Evolutionary conservation across 2,888 invertebrate species (phyloP).

Genomic region (Timema podura): DNA sequence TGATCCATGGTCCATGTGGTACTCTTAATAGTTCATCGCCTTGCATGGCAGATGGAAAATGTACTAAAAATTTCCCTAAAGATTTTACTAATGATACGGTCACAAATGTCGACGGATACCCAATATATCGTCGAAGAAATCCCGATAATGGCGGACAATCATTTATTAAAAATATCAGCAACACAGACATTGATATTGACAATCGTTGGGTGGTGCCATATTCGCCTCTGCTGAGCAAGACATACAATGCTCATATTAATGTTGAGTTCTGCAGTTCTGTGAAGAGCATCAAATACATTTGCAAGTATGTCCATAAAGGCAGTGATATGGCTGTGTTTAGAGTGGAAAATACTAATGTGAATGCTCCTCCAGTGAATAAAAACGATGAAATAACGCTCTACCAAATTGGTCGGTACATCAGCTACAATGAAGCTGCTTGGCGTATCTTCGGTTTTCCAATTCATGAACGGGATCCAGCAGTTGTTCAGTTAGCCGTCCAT

Average conservation of each 20-base stretch:
- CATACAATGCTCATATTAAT: background rate
- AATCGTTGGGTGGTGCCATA: background rate
- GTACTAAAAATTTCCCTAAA: conserved; percentile 29
- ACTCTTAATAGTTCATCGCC: too few relatives aligned
- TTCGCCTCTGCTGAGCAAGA: background rate
- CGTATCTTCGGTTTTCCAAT: too few relatives aligned
- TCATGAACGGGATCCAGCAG: background rate
- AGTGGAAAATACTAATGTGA: conserved; percentile 29
- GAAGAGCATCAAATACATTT: conserved; percentile 39
- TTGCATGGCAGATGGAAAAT: too few relatives aligned
- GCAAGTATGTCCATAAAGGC: conserved; percentile 38
- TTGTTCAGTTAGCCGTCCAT: conserved; percentile 5
- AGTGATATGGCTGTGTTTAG: too few relatives aligned
- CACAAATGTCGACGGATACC: conserved; percentile 36
- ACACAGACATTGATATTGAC: too few relatives aligned
- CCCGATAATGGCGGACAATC: conserved; percentile 31
- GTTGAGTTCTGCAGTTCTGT: conserved; percentile 10
- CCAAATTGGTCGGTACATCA: conserved; percentile 37
- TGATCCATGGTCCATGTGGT: too few relatives aligned
- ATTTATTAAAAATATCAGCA: too few relatives aligned
- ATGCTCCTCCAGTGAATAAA: conserved; percentile 32
- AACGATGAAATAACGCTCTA: conserved; percentile 35
- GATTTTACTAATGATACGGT: conserved; percentile 33
- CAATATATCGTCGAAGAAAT: conserved; percentile 33
- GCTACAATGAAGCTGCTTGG: conserved; percentile 33